Base-by-base conservation (phyloP, 2,888 invertebrate genomes). In the Limnephilus rhombicus region DNA sequence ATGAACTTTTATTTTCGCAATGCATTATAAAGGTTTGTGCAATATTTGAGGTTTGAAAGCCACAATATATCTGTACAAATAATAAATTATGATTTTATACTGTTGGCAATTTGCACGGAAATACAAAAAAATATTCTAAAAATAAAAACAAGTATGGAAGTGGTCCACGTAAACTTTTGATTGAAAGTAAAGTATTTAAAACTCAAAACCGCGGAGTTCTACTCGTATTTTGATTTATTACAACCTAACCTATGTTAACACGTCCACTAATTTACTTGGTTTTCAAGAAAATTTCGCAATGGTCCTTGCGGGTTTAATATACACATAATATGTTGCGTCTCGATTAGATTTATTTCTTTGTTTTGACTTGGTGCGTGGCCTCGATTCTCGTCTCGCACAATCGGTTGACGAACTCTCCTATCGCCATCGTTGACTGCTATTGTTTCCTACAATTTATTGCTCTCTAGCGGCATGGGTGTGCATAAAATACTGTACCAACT, bases 361-460 rank as follows among this genome's bases (percentile, higher is more conserved):
- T 88, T 88, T 88, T 80, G 41, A 86, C 29, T 29, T 86, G 68
- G n/a, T 68, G 68, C 68, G 68, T 80, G 68, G n/a, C 80, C 34
- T 34, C 88, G 80, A n/a, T n/a, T 18, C 31, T 41, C 24, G 37
- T 41, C 24, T 80, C 37, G 34, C 88, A 90, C 82, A 81, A 90
- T 81, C 81, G 90, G 81, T 90, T 82, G 82, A 82, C 82, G 90
- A 90, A 90, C 90, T 82, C 82, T 45, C 45, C 81, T 53, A 92
- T 87, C 92, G 34, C 83, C 68, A 29, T 83, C 89, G 82, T 85
- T 37, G 85, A 41, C 34, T 45, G 83, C 83, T 68, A 68, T 68
- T 68, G 68, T 68, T 68, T 68, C 68, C 68, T 68, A 24, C 68
- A 68, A 68, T 68, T 68, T 24, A 68, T 68, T 24, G 68, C 68